Evolutionary conservation across 1,140 invertebrate genomes (phyloP), one percentile per base, ranked within the genome.

Genomic region (Lepidotrigona ventralis): DNA sequence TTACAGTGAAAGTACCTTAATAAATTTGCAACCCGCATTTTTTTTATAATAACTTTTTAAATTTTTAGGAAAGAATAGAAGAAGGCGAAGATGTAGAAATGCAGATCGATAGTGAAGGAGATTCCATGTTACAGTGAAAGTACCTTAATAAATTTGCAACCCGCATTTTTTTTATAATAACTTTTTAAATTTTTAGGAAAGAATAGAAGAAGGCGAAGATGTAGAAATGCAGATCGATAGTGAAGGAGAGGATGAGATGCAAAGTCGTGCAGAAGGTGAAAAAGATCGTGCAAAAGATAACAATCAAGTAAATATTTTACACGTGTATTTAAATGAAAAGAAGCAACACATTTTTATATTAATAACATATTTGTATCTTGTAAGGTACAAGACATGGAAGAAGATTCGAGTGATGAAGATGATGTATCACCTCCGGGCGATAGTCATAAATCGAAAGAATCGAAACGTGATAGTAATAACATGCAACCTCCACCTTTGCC

Each of bases 321-420:
- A 29, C 19, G 14, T 51, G 29, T 70, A 19, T 68, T 92, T 0
- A 92, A 92, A 86, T 56, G 33, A 58, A 26, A 29, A 19, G 5
- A 29, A 54, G 2, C 2, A 33, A 23, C 15, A 68, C 33, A 17
- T 2, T 26, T 33, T 51, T 6, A 15, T 54, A 51, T 29, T 6
- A 15, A 54, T 15, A 70, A 71, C 19, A 4, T 51, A 21, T 79
- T 51, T 82, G 21, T 72, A 64, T 73, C 74, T 82, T 33, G n/a
- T n/a, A 54, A 96, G 91, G 96, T 97, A 0, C 97, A 98, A 94
- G 98, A 98, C 88, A 98, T 98, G 98, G 98, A 98, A 89, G 97
- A 98, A 92, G 98, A 97, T 3, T 96, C 96, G 12, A 97, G 97
- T 46, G 97, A 98, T 54, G 97, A 98, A 79, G 97, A 97, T 17